Evolutionary conservation across 2,113 vertebrate species (phyloP).

Genomic region (Pao palembangensis): DNA sequence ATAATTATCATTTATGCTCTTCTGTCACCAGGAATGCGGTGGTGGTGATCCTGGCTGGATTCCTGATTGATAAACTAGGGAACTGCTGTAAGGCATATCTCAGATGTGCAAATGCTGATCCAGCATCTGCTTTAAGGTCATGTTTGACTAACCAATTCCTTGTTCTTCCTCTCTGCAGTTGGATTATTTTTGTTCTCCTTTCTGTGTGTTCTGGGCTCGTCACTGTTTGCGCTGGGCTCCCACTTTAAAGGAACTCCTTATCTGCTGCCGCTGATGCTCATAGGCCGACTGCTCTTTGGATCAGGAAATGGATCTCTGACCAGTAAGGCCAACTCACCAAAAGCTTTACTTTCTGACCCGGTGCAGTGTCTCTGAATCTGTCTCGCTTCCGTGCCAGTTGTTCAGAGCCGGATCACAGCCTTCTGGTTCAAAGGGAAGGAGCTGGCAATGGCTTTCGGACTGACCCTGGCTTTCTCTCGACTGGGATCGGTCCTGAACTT

Average conservation of each 20-base stretch:
- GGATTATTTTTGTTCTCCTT: constrained; percentile 81
- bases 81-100: constrained; percentile 75
- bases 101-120: neutral
- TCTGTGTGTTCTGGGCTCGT: constrained; percentile 78
- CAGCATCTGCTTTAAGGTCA: neutral
- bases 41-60: constrained; percentile 80
- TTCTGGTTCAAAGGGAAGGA: constrained; percentile 86
- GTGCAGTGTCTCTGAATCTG: neutral
- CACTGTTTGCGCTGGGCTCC: constrained; percentile 80
- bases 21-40: constrained; percentile 72
- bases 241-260: constrained; percentile 79
- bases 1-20: neutral
- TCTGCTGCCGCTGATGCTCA: constrained; percentile 81
- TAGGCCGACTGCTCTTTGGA: constrained; percentile 64
- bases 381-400: constrained; percentile 61
- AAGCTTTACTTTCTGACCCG: neutral
- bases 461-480: constrained; percentile 78
- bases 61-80: constrained; percentile 82
- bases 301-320: constrained; percentile 4
- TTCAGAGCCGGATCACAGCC: constrained; percentile 79
- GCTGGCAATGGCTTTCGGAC: constrained; percentile 78
- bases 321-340: neutral
- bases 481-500: constrained; percentile 83
- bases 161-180: constrained; percentile 53
- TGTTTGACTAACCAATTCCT: neutral